Evolutionary conservation across 1,140 invertebrate species (phyloP), one percentile per base, ranked within the genome.

Genomic region (Linepithema humile): DNA sequence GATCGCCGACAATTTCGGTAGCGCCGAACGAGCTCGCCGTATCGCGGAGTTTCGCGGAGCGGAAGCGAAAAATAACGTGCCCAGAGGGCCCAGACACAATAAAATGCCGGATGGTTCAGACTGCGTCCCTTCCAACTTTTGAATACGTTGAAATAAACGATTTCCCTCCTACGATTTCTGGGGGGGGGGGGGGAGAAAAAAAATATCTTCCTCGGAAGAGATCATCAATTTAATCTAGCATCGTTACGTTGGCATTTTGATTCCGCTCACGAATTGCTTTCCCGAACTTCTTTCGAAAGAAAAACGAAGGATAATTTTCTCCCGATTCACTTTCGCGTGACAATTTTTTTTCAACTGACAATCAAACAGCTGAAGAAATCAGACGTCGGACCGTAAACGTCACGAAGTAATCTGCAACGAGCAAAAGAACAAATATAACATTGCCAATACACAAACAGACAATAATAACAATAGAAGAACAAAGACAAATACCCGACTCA

Each of bases 1-100:
- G 35, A 43, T 78, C 75, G 75, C 12, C 75, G 75, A 69, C 48
- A 80, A 80, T 69, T 69, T 80, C 75, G 75, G 62, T 17, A 60
- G 57, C 40, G 73, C 15, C 57, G 73, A 78, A 78, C 62, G 45
- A 78, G 45, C 48, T 40, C 40, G 60, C 43, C 20, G 62, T 53
- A 38, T 50, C 75, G 64, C 62, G 60, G 64, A 50, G 74, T 67
- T 78, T 32, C 75, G 62, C 75, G 74, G 60, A 78, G 62, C 48
- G 48, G 75, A 80, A 80, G 75, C 75, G 75, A 80, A 70, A 80
- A 80, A 80, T 80, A 80, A 80, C 75, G 75, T 70, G 75, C 75
- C 75, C 75, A 50, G 75, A 69, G 64, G 75, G 75, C 26, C 48
- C 64, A 80, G 75, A 80, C 75, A 69, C 75, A 80, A 80, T 80